Evolutionary conservation across 2,888 invertebrate genomes (phyloP).

Genomic region (Cheilosia soror): DNA sequence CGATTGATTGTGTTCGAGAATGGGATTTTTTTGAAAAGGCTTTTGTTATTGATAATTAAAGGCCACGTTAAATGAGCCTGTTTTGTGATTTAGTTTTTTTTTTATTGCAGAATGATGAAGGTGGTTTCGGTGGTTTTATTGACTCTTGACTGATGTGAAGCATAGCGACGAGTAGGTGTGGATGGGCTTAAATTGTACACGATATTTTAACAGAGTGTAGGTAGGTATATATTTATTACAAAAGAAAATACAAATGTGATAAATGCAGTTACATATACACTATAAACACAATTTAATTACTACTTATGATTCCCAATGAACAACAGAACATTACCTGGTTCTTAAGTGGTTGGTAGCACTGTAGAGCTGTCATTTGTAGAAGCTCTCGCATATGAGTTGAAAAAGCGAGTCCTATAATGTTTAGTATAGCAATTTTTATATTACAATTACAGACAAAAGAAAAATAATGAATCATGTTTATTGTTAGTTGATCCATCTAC

Average conservation of each 20-base stretch:
- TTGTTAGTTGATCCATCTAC: no score
- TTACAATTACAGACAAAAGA: no score
- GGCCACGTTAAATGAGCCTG: constrained; percentile 32
- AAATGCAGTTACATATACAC: no score
- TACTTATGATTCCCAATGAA: no score
- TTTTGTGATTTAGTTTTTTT: not conserved
- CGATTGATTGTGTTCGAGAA: constrained; percentile 44
- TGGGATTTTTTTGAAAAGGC: constrained; percentile 17
- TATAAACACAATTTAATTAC: no score
- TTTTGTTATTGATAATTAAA: constrained; percentile 53
- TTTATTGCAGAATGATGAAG: not conserved
- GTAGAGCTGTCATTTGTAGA: no score
- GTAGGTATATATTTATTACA: not conserved
- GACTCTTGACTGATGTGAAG: not conserved
- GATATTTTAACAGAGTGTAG: not conserved
- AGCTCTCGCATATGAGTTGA: no score
- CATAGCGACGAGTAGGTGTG: constrained; percentile 31
- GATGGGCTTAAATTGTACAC: not conserved
- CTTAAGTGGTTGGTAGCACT: no score
- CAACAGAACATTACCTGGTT: no score
- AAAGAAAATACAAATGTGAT: not conserved
- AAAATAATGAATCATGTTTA: no score
- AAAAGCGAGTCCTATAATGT: no score
- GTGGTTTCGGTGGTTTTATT: constrained; percentile 11
- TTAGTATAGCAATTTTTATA: no score